phyloP scores from a whole-genome alignment of 2,888 invertebrate species.

The Melitaea athalia region DNA sequence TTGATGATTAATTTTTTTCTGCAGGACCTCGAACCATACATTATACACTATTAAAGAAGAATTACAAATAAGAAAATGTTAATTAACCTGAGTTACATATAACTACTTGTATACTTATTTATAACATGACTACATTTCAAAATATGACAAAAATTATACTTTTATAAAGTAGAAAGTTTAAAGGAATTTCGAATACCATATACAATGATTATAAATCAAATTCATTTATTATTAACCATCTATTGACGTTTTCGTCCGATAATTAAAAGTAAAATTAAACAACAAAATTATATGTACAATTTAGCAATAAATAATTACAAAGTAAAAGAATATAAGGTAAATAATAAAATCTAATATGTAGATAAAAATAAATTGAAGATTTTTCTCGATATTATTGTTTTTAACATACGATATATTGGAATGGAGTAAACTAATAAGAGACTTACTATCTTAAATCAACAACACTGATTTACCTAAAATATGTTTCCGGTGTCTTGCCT shows the following conservation, averaged over 20 bases:
- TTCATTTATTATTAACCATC: slow-evolving; percentile 38
- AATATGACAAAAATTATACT: slow-evolving; percentile 52
- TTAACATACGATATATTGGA: slow-evolving; percentile 58
- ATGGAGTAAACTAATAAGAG: slow-evolving; percentile 52
- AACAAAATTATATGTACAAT: slow-evolving; percentile 81
- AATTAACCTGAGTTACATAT: slow-evolving; percentile 58
- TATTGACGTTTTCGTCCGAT: slow-evolving; percentile 46
- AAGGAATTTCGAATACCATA: slow-evolving; percentile 44
- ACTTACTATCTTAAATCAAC: slow-evolving; percentile 36
- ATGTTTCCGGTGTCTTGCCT: slow-evolving; percentile 16
- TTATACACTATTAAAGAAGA: slow-evolving; percentile 50
- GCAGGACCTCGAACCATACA: slow-evolving; percentile 47
- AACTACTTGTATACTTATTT: slow-evolving; percentile 70
- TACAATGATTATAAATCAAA: slow-evolving; percentile 43
- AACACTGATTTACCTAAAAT: slow-evolving; percentile 40
- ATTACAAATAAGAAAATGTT: slow-evolving; percentile 68
- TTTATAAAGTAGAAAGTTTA: slow-evolving; percentile 34
- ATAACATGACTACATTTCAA: slow-evolving; percentile 73
- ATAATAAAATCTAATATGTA: slow-evolving; percentile 52
- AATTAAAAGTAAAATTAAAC: slow-evolving; percentile 78
- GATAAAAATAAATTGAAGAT: slow-evolving; percentile 49
- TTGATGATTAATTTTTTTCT: slow-evolving; percentile 26
- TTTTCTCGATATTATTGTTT: slow-evolving; percentile 41
- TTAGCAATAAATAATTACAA: slow-evolving; percentile 79
- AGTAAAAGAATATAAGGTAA: slow-evolving; percentile 49